These are phyloP conservation scores for Teleiodes luculella DNA, from an alignment of 2,888 invertebrate genomes.

Conservation along the genomic window DNA sequence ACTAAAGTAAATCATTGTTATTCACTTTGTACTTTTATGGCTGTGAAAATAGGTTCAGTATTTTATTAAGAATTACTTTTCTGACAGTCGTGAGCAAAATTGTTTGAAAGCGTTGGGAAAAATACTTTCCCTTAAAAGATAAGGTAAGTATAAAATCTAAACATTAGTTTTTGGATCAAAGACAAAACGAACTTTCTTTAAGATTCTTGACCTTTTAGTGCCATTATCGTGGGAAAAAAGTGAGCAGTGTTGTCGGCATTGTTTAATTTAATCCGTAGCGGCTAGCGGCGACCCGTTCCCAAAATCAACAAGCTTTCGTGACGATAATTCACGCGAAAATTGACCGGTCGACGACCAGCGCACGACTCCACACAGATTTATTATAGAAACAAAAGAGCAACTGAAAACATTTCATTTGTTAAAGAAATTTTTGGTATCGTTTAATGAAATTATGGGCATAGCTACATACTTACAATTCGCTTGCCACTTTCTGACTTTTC, in stretches of 20 bases:
- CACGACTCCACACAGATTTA: slow-evolving; percentile 26
- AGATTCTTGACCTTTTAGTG: neutral
- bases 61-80: too few species aligned
- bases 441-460: too few species aligned
- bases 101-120: too few species aligned
- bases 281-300: slow-evolving; percentile 32
- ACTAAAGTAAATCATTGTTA: too few species aligned
- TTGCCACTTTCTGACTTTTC: too few species aligned
- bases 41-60: too few species aligned
- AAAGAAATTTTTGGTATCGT: neutral
- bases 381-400: neutral
- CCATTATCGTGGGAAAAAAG: neutral
- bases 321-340: slow-evolving; percentile 59
- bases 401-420: neutral
- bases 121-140: neutral
- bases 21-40: too few species aligned
- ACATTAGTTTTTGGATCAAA: neutral
- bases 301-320: slow-evolving; percentile 54
- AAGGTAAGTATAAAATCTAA: neutral
- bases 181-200: neutral
- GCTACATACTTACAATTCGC: too few species aligned
- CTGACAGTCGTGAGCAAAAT: slow-evolving; percentile 1
- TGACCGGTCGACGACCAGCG: slow-evolving; percentile 48
- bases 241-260: neutral
- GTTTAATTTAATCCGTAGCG: slow-evolving; percentile 33